A percentile compares a stretch with the other conserved stretches of the same genome.
Conservation (phyloP, 2,797 vertebrate species). For the Chelon auratus region DNA sequence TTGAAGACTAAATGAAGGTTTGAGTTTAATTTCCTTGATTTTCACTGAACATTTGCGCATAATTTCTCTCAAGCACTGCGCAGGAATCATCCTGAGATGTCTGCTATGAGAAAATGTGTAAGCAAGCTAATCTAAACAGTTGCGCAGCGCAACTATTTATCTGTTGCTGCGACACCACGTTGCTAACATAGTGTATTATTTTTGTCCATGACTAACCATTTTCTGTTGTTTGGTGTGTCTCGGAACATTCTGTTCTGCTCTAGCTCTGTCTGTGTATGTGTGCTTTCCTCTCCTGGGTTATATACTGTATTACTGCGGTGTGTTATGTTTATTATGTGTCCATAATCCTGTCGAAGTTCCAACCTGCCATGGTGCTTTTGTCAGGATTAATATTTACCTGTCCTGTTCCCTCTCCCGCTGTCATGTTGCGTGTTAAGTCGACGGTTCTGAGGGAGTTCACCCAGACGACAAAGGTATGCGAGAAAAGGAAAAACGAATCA, state of each 20-base stretch:
- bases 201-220: slow-evolving; percentile 65
- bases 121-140: slow-evolving; percentile 42
- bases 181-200: slow-evolving; percentile 49
- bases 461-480: slow-evolving; percentile 81
- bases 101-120: slow-evolving; percentile 48
- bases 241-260: slow-evolving; percentile 35
- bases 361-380: slow-evolving; percentile 74
- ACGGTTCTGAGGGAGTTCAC: slow-evolving; percentile 75
- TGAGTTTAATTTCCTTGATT: slow-evolving; percentile 42
- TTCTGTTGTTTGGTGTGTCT: background rate
- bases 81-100: slow-evolving; percentile 68
- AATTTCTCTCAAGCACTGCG: slow-evolving; percentile 70
- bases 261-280: slow-evolving; percentile 49
- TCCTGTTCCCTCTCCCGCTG: slow-evolving; percentile 79
- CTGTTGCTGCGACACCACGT: slow-evolving; percentile 47
- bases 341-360: slow-evolving; percentile 79
- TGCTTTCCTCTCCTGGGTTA: slow-evolving; percentile 50
- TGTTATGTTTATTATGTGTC: slow-evolving; percentile 66
- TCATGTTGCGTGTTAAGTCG: slow-evolving; percentile 79
- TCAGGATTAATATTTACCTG: slow-evolving; percentile 82
- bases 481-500: slow-evolving; percentile 47
- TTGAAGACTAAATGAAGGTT: slow-evolving; percentile 31
- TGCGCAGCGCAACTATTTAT: slow-evolving; percentile 44
- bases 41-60: slow-evolving; percentile 31
- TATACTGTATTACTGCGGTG: slow-evolving; percentile 52